These are phyloP conservation scores for Cirrhinus mrigala DNA, from an alignment of 2,797 vertebrate genomes.

Conservation along the genomic window DNA sequence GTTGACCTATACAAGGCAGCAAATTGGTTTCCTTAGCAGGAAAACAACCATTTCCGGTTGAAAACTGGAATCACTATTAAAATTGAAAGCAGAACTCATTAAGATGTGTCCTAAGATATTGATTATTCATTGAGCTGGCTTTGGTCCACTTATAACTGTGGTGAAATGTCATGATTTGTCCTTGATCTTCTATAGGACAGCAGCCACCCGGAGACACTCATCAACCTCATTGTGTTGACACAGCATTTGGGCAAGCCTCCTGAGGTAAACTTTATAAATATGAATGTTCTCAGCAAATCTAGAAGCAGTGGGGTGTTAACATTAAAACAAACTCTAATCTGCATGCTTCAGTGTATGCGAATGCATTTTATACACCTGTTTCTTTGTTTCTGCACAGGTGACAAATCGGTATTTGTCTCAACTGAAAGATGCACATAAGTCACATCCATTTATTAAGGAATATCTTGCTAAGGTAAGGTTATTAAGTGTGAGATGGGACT, in stretches of 20 bases:
- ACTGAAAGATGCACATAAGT: conserved; percentile 91
- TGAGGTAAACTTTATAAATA: conserved; percentile 81
- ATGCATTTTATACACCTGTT: neutral
- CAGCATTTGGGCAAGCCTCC: conserved; percentile 94
- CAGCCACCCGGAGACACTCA: conserved; percentile 92
- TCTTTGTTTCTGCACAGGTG: conserved; percentile 79
- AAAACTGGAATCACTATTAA: neutral
- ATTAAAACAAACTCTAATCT: neutral
- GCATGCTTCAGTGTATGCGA: conserved; percentile 30
- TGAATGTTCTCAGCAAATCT: neutral
- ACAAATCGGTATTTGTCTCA: conserved; percentile 96
- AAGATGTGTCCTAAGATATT: neutral
- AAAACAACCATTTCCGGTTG: neutral
- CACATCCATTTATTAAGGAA: conserved; percentile 93
- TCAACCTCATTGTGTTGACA: conserved; percentile 92
- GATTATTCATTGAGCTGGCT: neutral
- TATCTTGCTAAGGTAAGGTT: conserved; percentile 90
- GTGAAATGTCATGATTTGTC: neutral
- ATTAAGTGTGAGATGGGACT: neutral
- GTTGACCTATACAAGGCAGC: neutral
- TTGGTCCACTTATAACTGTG: neutral
- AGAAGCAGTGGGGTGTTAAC: neutral
- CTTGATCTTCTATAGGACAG: conserved; percentile 83
- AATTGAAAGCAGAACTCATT: neutral
- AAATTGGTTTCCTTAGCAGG: neutral